phyloP scores from a whole-genome alignment of 2,797 vertebrate genomes.

The Acanthurus lineatus region DNA sequence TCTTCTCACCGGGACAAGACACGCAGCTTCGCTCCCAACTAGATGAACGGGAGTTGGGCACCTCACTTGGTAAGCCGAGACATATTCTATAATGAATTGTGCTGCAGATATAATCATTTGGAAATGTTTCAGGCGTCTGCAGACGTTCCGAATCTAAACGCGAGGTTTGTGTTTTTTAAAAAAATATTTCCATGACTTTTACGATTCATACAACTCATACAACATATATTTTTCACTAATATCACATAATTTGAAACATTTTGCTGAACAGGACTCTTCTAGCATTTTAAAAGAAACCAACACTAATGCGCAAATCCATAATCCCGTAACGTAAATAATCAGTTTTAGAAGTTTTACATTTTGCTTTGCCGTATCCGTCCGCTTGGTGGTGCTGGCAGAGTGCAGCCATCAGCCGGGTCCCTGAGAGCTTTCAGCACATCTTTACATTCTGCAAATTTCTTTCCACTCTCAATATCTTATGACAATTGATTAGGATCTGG shows the following conservation, averaged over 20 bases:
- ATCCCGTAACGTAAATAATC: slow-evolving; percentile 35
- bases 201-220: background rate
- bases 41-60: slow-evolving; percentile 83
- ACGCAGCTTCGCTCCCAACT: slow-evolving; percentile 71
- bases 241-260: background rate
- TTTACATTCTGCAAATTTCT: slow-evolving; percentile 6
- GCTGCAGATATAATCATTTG: background rate
- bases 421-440: slow-evolving; percentile 14
- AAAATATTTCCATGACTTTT: slow-evolving; percentile 1
- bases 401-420: slow-evolving; percentile 35
- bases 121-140: background rate
- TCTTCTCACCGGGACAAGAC: slow-evolving; percentile 71
- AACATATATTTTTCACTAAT: background rate
- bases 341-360: slow-evolving; percentile 76
- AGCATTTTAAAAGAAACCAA: fast-evolving
- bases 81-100: background rate
- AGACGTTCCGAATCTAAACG: background rate
- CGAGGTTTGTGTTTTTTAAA: background rate
- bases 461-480: slow-evolving; percentile 24
- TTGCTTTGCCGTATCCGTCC: slow-evolving; percentile 54
- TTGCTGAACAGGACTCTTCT: background rate
- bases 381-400: slow-evolving; percentile 84
- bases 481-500: slow-evolving; percentile 25
- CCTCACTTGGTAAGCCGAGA: slow-evolving; percentile 81
- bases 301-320: background rate